Evolutionary conservation across 2,113 vertebrate species (phyloP), one percentile per base, ranked within the genome.

Genomic region (Salvelinus sp.): DNA sequence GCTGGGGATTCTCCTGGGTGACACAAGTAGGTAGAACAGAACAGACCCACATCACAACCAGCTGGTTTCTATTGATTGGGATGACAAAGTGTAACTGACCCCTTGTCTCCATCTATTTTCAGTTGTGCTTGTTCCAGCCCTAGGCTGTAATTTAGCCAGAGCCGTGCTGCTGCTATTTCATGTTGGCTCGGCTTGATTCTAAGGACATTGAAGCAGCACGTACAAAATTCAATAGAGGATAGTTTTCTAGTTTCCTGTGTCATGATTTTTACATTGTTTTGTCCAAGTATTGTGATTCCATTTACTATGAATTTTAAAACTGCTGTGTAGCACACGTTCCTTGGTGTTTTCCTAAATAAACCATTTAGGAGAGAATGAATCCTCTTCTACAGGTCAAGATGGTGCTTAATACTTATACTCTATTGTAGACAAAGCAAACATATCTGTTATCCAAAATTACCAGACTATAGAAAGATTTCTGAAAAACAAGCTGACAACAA

Each of bases 331-430:
- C 2, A 23, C 72, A 70, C 76, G 25, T 54, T 63, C 64, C 81
- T 81, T 44, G 38, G 7, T 44, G 28, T 80, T 83, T 86, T 81
- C 66, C 54, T 65, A 44, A 44, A 44, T 69, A 83, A 82, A 78
- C 63, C 57, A 84, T 44, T 79, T 76, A 79, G 80, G 79, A 86
- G 75, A 79, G 85, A 87, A 87, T 88, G 82, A 82, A 88, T 87
- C 79, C 81, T 65, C 66, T 13, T 50, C 48, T 50, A 10, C 12
- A 13, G 4, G 48, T 16, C 16, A 54, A 18, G 12, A 54, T 16
- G 50, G 50, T 54, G 50, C 14, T 54, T 54, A 44, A 44, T 10
- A 44, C 38, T 54, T 18, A 54, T 54, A 54, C 50, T 54, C 1
- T 4, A 18, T 62, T 44, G 6, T 62, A 62, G n/a, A 44, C 38